Conservation (phyloP, 2,797 vertebrate genomes). For the Paedocypris micromegethes region DNA sequence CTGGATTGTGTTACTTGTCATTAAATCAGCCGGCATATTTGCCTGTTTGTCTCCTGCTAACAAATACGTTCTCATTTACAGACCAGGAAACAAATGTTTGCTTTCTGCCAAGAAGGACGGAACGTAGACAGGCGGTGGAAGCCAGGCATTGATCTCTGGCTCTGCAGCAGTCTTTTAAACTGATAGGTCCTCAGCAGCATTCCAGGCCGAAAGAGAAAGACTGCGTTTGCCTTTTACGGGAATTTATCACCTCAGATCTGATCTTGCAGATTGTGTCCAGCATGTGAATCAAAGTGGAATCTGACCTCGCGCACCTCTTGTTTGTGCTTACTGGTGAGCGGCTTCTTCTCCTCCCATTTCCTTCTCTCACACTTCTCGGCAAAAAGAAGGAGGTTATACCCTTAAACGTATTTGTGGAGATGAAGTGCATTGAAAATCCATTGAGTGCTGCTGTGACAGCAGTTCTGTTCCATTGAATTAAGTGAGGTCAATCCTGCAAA, state of each 20-base stretch:
- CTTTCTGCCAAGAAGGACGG: not conserved
- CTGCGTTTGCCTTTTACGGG: not conserved
- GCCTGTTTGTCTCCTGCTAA: not conserved
- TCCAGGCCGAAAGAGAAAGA: conserved; percentile 15
- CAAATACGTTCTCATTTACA: conserved; percentile 4
- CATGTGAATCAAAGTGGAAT: not conserved
- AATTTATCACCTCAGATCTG: conserved; percentile 1
- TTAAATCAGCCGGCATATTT: not conserved
- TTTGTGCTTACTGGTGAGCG: conserved; percentile 17
- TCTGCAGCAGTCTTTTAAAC: conserved; percentile 27
- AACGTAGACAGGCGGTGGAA: conserved; percentile 9
- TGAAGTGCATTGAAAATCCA: conserved; percentile 67
- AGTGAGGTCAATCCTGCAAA: conserved; percentile 67
- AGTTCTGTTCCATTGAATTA: conserved; percentile 68
- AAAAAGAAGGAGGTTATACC: conserved; percentile 50
- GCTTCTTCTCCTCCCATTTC: not conserved
- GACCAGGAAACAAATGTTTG: not conserved
- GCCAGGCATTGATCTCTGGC: conserved; percentile 25
- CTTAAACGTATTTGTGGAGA: conserved; percentile 65
- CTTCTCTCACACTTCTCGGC: not conserved
- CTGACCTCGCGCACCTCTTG: conserved; percentile 1
- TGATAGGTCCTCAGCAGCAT: not conserved
- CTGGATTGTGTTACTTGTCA: not conserved
- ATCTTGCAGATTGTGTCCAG: not conserved
- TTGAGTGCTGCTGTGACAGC: conserved; percentile 67